phyloP scores from a whole-genome alignment of 2,888 invertebrate genomes.

The Mythimna vitellina region DNA sequence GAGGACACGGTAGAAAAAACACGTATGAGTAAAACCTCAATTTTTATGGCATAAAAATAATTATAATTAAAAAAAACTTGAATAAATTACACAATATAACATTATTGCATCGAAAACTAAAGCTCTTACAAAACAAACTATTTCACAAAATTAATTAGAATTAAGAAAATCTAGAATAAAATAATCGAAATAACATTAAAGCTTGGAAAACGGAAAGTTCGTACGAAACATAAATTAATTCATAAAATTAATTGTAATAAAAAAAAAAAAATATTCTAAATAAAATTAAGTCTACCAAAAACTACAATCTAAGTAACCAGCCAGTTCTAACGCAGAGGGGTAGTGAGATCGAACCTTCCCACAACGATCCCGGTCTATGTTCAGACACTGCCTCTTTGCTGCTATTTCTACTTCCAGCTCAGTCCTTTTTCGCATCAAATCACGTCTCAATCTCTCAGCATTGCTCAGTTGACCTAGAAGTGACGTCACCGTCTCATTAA shows the following conservation, averaged over 20 bases:
- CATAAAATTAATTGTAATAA: not conserved
- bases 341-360: constrained; percentile 92
- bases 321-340: constrained; percentile 92
- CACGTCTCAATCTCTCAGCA: constrained; percentile 90
- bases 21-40: not conserved
- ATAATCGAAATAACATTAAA: not conserved
- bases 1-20: too few relatives aligned
- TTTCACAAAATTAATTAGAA: too few relatives aligned
- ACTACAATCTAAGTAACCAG: constrained; percentile 79
- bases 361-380: constrained; percentile 92
- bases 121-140: too few relatives aligned
- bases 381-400: constrained; percentile 93
- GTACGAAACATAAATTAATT: not conserved
- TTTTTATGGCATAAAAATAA: not conserved
- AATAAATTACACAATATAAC: not conserved
- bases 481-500: constrained; percentile 93
- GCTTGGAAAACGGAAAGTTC: not conserved
- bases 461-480: constrained; percentile 92
- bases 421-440: constrained; percentile 90
- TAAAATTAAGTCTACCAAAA: not conserved
- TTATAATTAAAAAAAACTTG: not conserved
- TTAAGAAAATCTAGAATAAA: too few relatives aligned
- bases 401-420: constrained; percentile 92
- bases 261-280: not conserved
- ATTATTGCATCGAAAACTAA: too few relatives aligned